Evolutionary conservation across 2,113 vertebrate genomes (phyloP).

Genomic region (Promerops cafer): DNA sequence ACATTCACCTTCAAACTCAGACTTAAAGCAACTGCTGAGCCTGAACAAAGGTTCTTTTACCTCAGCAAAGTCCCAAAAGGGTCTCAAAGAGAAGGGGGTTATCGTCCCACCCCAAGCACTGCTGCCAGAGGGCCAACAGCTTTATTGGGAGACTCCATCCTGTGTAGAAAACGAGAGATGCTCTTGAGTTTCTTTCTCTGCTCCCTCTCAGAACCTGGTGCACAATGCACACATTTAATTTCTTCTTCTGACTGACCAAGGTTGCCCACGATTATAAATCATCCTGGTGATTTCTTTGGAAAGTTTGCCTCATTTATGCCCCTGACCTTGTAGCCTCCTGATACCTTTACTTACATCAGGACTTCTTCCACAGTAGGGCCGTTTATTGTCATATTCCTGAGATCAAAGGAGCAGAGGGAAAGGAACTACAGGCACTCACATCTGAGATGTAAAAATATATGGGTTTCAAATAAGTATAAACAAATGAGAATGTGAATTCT

Average conservation of each 20-base stretch:
- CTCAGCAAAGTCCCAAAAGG: not conserved
- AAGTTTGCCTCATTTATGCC: slow-evolving; percentile 66
- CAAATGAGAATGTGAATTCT: slow-evolving; percentile 47
- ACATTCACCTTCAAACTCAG: not conserved
- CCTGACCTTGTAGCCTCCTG: slow-evolving; percentile 38
- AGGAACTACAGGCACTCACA: slow-evolving; percentile 41
- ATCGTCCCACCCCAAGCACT: not conserved
- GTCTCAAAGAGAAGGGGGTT: not conserved
- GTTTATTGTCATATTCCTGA: slow-evolving; percentile 53
- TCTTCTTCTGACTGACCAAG: slow-evolving; percentile 58
- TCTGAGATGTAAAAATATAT: slow-evolving; percentile 45
- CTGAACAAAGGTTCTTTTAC: not conserved
- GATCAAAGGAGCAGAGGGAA: slow-evolving; percentile 46
- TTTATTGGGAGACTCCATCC: not conserved
- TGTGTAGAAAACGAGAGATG: slow-evolving; percentile 6
- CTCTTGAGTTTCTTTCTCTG: slow-evolving; percentile 43
- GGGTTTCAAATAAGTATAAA: slow-evolving; percentile 56
- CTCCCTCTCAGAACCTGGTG: slow-evolving; percentile 54
- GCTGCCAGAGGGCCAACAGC: not conserved
- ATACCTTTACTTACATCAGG: slow-evolving; percentile 69
- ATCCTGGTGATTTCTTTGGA: slow-evolving; percentile 67
- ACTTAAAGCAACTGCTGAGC: not conserved
- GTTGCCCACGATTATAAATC: slow-evolving; percentile 62
- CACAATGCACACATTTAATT: slow-evolving; percentile 40
- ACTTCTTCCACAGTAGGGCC: slow-evolving; percentile 27